Conservation (phyloP, 2,888 invertebrate species). For the Zaprionus obscuricornis region DNA sequence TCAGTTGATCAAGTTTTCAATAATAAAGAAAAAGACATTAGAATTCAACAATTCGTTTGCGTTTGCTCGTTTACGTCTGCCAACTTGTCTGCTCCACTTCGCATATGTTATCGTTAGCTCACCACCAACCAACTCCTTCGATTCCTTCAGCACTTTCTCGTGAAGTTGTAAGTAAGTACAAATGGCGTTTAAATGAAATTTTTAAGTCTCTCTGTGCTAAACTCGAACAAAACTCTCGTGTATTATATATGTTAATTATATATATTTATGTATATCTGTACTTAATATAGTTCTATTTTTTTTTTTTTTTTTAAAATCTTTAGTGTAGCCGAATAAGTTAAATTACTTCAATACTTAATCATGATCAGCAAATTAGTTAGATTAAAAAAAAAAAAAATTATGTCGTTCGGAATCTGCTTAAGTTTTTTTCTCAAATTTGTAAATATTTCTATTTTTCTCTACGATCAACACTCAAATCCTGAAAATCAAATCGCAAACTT, state of each 20-base stretch:
- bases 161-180: conserved; percentile 83
- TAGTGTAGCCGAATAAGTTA: conserved; percentile 26
- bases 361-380: conserved; percentile 22
- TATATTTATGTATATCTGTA: conserved; percentile 52
- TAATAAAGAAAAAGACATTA: conserved; percentile 19
- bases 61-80: conserved; percentile 38
- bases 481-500: conserved; percentile 36
- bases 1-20: conserved; percentile 4
- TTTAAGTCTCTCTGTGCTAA: conserved; percentile 70
- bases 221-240: conserved; percentile 36
- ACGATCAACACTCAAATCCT: conserved; percentile 45
- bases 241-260: conserved; percentile 43
- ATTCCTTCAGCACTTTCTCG: conserved; percentile 67
- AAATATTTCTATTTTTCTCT: conserved; percentile 64
- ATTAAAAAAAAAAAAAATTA: conserved; percentile 4
- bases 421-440: conserved; percentile 37
- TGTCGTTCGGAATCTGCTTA: conserved; percentile 12
- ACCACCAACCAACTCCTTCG: conserved; percentile 58
- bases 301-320: conserved; percentile 31
- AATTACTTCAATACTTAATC: conserved; percentile 1
- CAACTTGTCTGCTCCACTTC: conserved; percentile 52
- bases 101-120: conserved; percentile 57
- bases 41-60: conserved; percentile 42
- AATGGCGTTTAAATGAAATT: conserved; percentile 83
- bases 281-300: conserved; percentile 29